Conservation (phyloP, 2,797 vertebrate species). For the Astyanax mexicanus region DNA sequence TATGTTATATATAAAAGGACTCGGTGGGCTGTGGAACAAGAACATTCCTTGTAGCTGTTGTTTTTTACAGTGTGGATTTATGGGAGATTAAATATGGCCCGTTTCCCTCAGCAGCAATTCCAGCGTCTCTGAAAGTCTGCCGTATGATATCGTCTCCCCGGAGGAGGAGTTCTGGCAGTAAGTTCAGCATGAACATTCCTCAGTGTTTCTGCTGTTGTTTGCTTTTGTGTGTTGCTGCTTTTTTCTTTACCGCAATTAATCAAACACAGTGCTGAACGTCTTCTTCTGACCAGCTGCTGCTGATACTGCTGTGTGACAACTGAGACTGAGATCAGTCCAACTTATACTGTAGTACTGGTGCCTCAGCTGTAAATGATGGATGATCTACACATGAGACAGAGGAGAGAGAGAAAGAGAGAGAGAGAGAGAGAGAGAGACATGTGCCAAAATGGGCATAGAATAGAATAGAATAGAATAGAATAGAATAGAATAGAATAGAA, state of each 20-base stretch:
- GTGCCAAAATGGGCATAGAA: no score
- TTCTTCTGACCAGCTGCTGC: no score
- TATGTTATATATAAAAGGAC: neutral
- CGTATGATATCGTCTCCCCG: constrained; percentile 52
- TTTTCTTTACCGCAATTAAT: neutral
- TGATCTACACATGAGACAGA: no score
- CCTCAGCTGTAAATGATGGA: no score
- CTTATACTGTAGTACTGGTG: no score
- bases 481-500: no score
- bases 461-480: no score
- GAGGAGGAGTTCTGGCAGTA: constrained; percentile 90
- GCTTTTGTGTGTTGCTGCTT: neutral
- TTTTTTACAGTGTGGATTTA: constrained; percentile 4
- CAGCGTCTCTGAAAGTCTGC: neutral
- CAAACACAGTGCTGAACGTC: neutral
- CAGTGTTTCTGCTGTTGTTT: neutral
- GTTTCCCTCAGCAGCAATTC: constrained; percentile 14
- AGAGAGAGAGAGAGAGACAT: no score
- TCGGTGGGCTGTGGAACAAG: neutral
- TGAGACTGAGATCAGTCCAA: no score
- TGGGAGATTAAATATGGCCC: neutral
- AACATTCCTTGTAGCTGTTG: neutral
- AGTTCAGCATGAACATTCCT: constrained; percentile 60
- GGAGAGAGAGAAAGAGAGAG: no score
- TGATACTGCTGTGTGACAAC: no score